Percentiles rank a stretch among this genome's conserved stretches.
phyloP scores from a whole-genome alignment of 1,140 invertebrate species.

The Ruditapes philippinarum region DNA sequence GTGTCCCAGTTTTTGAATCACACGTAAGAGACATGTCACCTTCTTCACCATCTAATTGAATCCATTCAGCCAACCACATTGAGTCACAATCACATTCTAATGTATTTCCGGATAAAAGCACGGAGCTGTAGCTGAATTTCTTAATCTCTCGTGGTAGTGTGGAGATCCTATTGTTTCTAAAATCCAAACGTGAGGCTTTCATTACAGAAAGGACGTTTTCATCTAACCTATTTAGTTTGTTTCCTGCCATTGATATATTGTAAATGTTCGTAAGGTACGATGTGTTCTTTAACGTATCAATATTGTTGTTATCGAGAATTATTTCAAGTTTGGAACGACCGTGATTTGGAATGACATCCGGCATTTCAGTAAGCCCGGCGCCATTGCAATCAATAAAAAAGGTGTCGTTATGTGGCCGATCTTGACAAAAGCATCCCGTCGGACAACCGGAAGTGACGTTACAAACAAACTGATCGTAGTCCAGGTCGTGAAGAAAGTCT shows the following conservation, averaged over 20 bases:
- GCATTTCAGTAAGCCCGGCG: slow-evolving; percentile 31
- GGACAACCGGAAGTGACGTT: slow-evolving; percentile 37
- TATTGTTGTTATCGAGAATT: slow-evolving; percentile 33
- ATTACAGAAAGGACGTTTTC: not conserved
- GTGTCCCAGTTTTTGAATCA: not conserved
- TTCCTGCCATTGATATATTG: slow-evolving; percentile 23
- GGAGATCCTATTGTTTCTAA: slow-evolving; percentile 29
- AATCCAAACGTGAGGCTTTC: slow-evolving; percentile 10
- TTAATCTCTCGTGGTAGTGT: slow-evolving; percentile 28
- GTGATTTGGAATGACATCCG: not conserved
- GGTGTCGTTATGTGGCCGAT: slow-evolving; percentile 51
- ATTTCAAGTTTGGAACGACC: slow-evolving; percentile 39
- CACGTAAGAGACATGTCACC: slow-evolving; percentile 35
- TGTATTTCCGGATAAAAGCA: slow-evolving; percentile 12
- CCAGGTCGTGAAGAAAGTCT: slow-evolving; percentile 48
- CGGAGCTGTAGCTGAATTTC: slow-evolving; percentile 1
- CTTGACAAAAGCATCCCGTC: slow-evolving; percentile 28
- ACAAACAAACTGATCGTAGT: slow-evolving; percentile 15
- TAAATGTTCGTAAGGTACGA: not conserved
- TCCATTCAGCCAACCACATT: slow-evolving; percentile 46
- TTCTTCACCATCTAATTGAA: not conserved
- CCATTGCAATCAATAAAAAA: slow-evolving; percentile 35
- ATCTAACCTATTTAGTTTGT: not conserved
- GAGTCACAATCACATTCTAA: slow-evolving; percentile 55
- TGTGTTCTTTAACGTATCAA: not conserved